These are phyloP conservation scores for Ceyx melanurus DNA, from an alignment of 2,113 vertebrate genomes.

Conservation along the genomic window DNA sequence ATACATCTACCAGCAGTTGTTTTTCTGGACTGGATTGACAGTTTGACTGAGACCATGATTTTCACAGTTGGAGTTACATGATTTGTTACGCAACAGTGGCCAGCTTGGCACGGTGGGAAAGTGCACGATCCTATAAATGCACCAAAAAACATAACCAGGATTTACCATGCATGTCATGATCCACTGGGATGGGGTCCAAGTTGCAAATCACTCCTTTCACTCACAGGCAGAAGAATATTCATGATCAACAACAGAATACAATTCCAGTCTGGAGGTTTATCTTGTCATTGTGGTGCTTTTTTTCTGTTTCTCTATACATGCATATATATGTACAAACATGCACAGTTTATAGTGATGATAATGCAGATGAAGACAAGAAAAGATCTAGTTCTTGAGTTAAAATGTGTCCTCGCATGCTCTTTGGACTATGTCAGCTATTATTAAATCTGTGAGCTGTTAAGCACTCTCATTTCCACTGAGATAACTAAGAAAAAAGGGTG, in stretches of 20 bases:
- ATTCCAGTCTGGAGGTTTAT: accelerated
- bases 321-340: accelerated
- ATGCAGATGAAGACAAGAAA: not conserved
- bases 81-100: slow-evolving; percentile 72
- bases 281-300: not conserved
- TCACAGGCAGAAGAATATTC: slow-evolving; percentile 5
- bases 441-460: not conserved
- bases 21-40: slow-evolving; percentile 74
- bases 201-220: not conserved
- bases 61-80: slow-evolving; percentile 74
- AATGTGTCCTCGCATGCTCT: not conserved
- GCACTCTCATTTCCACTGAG: not conserved
- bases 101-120: slow-evolving; percentile 55
- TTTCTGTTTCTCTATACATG: not conserved
- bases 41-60: slow-evolving; percentile 72
- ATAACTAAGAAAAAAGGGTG: not conserved
- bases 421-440: not conserved
- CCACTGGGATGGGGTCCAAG: slow-evolving; percentile 36
- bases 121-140: slow-evolving; percentile 43
- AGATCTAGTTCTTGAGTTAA: not conserved
- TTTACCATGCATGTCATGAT: slow-evolving; percentile 58
- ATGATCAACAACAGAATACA: not conserved
- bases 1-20: slow-evolving; percentile 66
- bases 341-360: not conserved
- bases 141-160: slow-evolving; percentile 44